These are phyloP conservation scores for Malurus elegans DNA, from an alignment of 2,113 vertebrate genomes.

Conservation along the genomic window DNA sequence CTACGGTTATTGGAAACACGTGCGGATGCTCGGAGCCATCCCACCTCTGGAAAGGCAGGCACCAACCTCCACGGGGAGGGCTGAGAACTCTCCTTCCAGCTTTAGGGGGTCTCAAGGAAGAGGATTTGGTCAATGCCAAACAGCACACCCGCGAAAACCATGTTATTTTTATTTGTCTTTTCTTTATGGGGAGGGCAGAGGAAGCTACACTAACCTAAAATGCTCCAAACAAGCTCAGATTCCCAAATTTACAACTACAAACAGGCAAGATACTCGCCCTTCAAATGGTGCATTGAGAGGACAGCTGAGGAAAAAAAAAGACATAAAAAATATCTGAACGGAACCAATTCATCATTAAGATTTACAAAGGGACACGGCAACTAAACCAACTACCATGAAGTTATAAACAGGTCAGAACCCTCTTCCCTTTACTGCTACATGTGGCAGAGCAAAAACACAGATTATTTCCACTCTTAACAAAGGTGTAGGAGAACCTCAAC, in stretches of 20 bases:
- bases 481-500: background rate
- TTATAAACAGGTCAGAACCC: background rate
- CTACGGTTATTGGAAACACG: fast-evolving
- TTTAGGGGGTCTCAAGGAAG: background rate
- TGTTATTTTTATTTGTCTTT: background rate
- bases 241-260: background rate
- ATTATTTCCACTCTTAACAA: fast-evolving
- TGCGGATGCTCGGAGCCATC: background rate
- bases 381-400: background rate
- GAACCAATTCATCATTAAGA: background rate
- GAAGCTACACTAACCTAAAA: background rate
- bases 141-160: fast-evolving
- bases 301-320: background rate
- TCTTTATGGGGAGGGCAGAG: background rate
- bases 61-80: fast-evolving
- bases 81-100: background rate
- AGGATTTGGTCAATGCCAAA: background rate
- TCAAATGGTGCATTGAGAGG: background rate
- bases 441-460: background rate
- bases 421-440: background rate
- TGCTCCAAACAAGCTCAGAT: background rate
- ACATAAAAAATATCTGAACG: background rate
- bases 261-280: background rate
- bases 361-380: background rate
- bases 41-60: background rate